Conservation (phyloP, 2,113 vertebrate genomes). For the Eulemur rufifrons region DNA sequence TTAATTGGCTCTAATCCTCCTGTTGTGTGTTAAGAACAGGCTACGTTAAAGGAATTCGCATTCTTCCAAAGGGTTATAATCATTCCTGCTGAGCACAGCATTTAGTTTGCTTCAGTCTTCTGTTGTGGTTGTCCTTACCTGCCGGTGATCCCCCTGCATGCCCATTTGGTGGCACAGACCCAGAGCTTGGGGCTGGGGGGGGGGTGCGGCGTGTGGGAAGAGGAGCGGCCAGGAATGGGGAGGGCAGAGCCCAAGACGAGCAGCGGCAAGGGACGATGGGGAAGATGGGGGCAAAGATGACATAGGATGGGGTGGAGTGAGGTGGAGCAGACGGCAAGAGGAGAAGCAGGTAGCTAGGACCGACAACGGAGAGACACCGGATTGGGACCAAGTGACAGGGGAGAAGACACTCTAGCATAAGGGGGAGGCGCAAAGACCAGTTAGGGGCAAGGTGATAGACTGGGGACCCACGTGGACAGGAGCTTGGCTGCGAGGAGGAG, state of each 20-base stretch:
- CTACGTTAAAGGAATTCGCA: not conserved
- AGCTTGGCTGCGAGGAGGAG: not conserved
- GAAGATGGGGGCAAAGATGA: not conserved
- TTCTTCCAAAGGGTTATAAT: not conserved
- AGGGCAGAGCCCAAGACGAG: not conserved
- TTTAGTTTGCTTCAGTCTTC: not conserved
- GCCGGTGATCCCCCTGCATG: not conserved
- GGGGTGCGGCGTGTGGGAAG: not conserved
- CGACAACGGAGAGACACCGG: not conserved
- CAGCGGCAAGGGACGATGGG: not conserved
- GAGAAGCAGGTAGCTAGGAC: not conserved
- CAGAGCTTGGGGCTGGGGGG: not conserved
- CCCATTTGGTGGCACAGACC: not conserved
- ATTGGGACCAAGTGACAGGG: not conserved
- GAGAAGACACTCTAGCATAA: not conserved
- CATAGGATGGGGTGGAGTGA: not conserved
- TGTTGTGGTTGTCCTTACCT: not conserved
- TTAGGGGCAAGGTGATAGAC: accelerated
- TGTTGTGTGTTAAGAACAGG: not conserved
- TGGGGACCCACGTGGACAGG: not conserved
- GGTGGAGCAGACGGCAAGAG: not conserved
- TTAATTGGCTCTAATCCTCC: constrained; percentile 27
- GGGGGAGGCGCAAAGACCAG: not conserved
- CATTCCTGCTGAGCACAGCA: not conserved
- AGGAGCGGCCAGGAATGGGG: not conserved